These are phyloP conservation scores for Nipponacmea schrenckii DNA, from an alignment of 2,888 invertebrate genomes.

Conservation along the genomic window DNA sequence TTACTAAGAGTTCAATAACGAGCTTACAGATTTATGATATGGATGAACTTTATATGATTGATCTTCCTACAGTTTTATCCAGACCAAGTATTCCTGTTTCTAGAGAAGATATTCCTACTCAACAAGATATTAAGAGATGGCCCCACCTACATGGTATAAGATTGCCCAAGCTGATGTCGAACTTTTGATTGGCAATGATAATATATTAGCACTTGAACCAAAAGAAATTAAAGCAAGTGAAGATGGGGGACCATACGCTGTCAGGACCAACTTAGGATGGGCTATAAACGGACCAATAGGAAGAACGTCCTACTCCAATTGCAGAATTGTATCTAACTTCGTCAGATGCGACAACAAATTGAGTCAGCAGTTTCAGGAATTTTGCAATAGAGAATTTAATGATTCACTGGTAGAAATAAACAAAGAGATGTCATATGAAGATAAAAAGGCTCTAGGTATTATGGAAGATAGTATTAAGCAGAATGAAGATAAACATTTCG, in stretches of 20 bases:
- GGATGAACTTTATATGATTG: not conserved
- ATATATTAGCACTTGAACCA: not conserved
- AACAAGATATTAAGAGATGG: slow-evolving; percentile 13
- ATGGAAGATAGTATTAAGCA: slow-evolving; percentile 9
- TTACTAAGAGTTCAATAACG: not conserved
- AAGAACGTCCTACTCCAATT: not conserved
- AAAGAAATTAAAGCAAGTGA: not conserved
- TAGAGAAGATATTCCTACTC: not conserved
- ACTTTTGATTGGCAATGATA: not conserved
- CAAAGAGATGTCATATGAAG: slow-evolving; percentile 82
- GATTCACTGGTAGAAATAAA: slow-evolving; percentile 77
- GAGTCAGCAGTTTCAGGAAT: slow-evolving; percentile 83
- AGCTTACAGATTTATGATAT: not conserved
- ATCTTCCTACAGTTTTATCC: not conserved
- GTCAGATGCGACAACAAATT: slow-evolving; percentile 76
- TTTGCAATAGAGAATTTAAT: slow-evolving; percentile 23
- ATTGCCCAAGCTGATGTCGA: slow-evolving; percentile 3
- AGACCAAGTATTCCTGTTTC: not conserved
- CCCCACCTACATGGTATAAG: not conserved
- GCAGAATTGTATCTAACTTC: slow-evolving; percentile 11
- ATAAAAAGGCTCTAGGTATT: slow-evolving; percentile 9
- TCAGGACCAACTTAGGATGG: slow-evolving; percentile 31
- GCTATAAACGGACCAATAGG: slow-evolving; percentile 24
- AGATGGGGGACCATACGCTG: slow-evolving; percentile 12
- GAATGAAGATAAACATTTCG: slow-evolving; percentile 18